Base-by-base conservation (phyloP, 92 coral and sea anemone species). In the Blastomussa wellsi region DNA sequence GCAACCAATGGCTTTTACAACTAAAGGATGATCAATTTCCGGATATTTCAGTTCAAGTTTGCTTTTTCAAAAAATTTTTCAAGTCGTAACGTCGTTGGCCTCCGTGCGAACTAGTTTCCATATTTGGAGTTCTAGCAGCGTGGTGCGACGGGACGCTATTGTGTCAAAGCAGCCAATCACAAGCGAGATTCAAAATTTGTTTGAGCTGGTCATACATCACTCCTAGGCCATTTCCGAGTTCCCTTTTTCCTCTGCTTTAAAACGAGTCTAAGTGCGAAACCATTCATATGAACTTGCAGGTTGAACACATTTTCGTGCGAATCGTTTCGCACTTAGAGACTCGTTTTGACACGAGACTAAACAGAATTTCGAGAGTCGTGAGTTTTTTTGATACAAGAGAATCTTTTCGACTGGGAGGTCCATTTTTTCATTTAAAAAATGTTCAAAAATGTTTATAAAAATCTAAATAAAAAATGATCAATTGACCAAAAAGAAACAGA, bases 371-470 rank as follows among this genome's bases (percentile, higher is more conserved):
- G 28, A 33, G 78, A 82, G 86, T 65, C 78, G 57, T 6, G 22
- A 51, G n/a, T 29, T 71, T 39, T 17, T 35, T 13, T 71, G n/a
- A 38, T 33, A 32, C 57, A n/a, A 60, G 83, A 39, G 57, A 41
- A 49, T 33, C 69, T 44, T 68, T 49, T 52, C 57, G 85, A 52
- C 86, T 82, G 86, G 78, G 60, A 72, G 70, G 41, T 71, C 72
- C 78, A 82, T 82, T 82, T 82, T 65, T 26, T 62, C 3, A 26
- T 2, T 62, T 62, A 31, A 57, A 24, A 29, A 31, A 41, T 9
- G 32, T 5, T 57, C 10, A 51, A 36, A 48, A 32, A 51, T 16
- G 22, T 35, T 49, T 71, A 52, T 72, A 82, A 32, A 36, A 8
- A 47, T 24, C 31, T 19, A 32, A 36, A n/a, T n/a, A n/a, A n/a